Evolutionary conservation across 1,140 invertebrate species (phyloP).

Genomic region (Pentalonia nigronervosa): DNA sequence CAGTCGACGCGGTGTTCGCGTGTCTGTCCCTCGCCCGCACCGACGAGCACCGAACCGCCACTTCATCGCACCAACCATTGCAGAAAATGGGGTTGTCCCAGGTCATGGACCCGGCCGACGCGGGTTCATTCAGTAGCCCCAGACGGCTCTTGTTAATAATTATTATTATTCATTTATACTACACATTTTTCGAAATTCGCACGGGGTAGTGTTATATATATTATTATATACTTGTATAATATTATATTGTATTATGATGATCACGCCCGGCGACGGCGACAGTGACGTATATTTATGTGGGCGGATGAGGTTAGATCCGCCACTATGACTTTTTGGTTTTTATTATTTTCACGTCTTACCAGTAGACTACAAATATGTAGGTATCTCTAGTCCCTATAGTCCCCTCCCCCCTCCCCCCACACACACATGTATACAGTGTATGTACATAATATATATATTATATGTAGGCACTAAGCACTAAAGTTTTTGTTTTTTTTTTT

Average conservation of each 20-base stretch:
- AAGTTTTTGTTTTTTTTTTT: too few relatives aligned
- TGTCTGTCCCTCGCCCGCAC: background rate
- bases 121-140: background rate
- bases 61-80: background rate
- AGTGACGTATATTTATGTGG: background rate
- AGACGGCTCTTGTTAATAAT: background rate
- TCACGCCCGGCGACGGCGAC: background rate
- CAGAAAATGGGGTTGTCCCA: constrained; percentile 44
- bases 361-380: background rate
- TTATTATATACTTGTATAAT: background rate
- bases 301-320: background rate
- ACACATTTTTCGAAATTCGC: background rate
- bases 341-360: background rate
- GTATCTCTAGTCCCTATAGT: too few relatives aligned
- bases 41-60: background rate
- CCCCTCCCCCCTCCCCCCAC: too few relatives aligned
- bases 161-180: background rate
- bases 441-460: too few relatives aligned
- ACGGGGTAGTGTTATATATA: too few relatives aligned
- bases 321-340: background rate
- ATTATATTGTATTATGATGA: background rate
- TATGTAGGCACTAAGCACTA: too few relatives aligned
- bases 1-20: background rate
- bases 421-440: too few relatives aligned
- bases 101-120: constrained; percentile 38